Evolutionary conservation across 2,797 vertebrate species (phyloP).

Genomic region (Rhinatrema bivittatum): DNA sequence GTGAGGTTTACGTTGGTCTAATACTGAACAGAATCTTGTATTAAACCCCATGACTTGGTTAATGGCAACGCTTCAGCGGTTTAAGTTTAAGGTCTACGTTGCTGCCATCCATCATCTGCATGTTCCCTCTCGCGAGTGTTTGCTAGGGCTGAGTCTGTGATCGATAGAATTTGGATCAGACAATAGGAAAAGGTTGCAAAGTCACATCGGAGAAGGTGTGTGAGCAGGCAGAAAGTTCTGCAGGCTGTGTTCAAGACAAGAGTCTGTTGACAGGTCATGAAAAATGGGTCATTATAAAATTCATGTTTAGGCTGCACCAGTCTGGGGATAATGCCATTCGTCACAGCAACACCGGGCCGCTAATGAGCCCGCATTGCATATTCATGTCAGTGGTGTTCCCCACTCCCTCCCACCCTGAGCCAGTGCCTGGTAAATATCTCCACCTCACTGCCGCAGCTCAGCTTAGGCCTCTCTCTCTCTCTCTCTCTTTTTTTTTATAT

Average conservation of each 20-base stretch:
- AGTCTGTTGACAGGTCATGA: slow-evolving; percentile 66
- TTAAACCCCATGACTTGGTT: no score
- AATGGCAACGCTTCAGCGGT: no score
- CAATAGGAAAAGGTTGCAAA: no score
- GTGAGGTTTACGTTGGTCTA: no score
- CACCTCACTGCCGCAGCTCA: slow-evolving; percentile 58
- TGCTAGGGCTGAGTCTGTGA: no score
- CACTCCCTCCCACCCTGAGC: slow-evolving; percentile 46
- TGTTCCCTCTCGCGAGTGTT: no score
- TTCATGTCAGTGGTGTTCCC: slow-evolving; percentile 56
- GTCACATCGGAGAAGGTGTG: slow-evolving; percentile 50
- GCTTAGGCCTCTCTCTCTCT: slow-evolving; percentile 61
- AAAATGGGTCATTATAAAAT: slow-evolving; percentile 77
- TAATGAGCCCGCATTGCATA: slow-evolving; percentile 78
- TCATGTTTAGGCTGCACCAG: slow-evolving; percentile 71
- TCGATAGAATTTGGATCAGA: no score
- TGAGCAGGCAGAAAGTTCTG: slow-evolving; percentile 47
- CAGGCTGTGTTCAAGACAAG: slow-evolving; percentile 32
- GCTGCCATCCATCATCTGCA: no score
- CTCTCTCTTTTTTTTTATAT: no score
- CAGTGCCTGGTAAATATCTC: slow-evolving; percentile 55
- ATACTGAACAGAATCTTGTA: no score
- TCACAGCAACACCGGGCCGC: slow-evolving; percentile 63
- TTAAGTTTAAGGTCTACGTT: no score
- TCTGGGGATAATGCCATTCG: slow-evolving; percentile 69